Evolutionary conservation across 2,113 vertebrate genomes (phyloP), one percentile per base, ranked within the genome.

Genomic region (Sitta europaea): DNA sequence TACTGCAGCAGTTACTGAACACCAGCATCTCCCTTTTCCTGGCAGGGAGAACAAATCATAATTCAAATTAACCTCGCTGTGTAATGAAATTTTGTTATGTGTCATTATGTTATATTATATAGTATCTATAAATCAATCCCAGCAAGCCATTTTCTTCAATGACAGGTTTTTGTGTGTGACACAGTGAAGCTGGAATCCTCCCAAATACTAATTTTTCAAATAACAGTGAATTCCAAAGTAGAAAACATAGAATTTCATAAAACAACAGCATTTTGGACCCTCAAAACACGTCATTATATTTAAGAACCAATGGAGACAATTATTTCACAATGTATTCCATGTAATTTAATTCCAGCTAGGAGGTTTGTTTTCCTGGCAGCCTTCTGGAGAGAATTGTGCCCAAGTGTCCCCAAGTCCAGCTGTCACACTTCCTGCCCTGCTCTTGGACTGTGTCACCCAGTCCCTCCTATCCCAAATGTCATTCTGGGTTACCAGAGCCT

Each of bases 11-110:
- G 51, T 45, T 55, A 50, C 76, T 38, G 54, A 74, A 25, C 23
- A 7, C 14, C 54, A 92, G 40, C 70, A 33, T 83, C 48, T 95
- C 48, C 75, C 50, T 38, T 58, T 58, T 67, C 61, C 72, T 94
- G 92, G 74, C 45, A 90, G 84, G 74, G 35, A 93, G 67, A 94
- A 66, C 33, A 91, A 93, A 83, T 83, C 89, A 71, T 90, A 90
- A 95, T 76, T 97, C 88, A 97, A 96, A 97, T 94, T 94, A 96
- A 79, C 76, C 74, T 93, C 54, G 33, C 45, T 57, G 50, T 79
- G 71, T 88, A 93, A 92, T 92, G 81, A 93, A 85, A 90, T 84
- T 89, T 86, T 70, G 59, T 92, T 92, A 86, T 3, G 4, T 93
- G 78, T 59, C 80, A 83, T 95, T 95, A 93, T 77, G 72, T 85